Conservation (phyloP, 2,113 vertebrate genomes). For the Malurus melanocephalus region DNA sequence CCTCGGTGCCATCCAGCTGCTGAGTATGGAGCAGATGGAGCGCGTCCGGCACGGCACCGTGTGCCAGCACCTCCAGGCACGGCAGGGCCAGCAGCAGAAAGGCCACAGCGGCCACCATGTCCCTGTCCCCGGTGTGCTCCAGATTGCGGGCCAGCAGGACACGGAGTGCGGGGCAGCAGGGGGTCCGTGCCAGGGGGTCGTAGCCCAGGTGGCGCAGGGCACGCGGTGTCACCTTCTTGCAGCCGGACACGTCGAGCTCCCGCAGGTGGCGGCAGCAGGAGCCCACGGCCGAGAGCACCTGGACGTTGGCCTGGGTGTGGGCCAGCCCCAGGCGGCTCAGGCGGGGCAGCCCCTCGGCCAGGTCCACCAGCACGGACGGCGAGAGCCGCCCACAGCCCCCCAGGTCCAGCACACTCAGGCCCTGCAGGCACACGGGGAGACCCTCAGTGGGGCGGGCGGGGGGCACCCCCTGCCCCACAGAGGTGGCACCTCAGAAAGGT, state of each 20-base stretch:
- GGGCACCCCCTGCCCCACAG: too few relatives aligned
- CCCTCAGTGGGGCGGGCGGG: fast-evolving
- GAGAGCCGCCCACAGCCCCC: constrained; percentile 49
- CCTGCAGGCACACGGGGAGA: neutral
- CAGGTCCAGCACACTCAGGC: constrained; percentile 48
- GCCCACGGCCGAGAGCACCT: constrained; percentile 48
- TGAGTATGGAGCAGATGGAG: neutral
- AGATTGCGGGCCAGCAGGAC: neutral
- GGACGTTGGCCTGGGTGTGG: constrained; percentile 13
- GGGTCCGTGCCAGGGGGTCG: neutral
- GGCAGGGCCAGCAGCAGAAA: constrained; percentile 65
- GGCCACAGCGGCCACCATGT: neutral
- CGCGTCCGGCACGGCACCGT: fast-evolving
- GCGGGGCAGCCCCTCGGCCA: constrained; percentile 18
- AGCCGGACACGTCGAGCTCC: constrained; percentile 53
- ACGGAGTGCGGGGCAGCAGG: neutral
- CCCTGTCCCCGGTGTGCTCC: fast-evolving
- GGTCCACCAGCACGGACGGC: neutral
- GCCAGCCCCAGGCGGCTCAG: constrained; percentile 49
- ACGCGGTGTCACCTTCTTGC: neutral
- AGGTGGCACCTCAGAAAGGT: neutral
- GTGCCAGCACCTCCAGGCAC: neutral
- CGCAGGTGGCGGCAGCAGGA: constrained; percentile 10
- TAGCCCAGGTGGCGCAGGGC: constrained; percentile 51
- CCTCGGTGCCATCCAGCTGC: fast-evolving